These are phyloP conservation scores for Spinibarbus caldwelli DNA, from an alignment of 2,797 vertebrate species.

Conservation along the genomic window DNA sequence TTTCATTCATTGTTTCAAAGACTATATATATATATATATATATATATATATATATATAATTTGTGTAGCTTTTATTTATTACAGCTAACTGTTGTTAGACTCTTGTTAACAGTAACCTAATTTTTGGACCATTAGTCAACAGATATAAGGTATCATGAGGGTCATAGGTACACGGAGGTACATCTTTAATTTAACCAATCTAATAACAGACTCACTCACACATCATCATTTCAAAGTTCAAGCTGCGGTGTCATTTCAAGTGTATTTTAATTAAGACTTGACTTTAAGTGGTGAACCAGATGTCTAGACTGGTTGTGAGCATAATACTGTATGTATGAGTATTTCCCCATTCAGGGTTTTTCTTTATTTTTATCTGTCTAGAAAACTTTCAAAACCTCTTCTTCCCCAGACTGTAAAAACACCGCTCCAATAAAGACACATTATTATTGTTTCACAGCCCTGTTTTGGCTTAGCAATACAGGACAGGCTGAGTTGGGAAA, in stretches of 20 bases:
- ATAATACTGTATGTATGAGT: not conserved
- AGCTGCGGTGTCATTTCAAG: not conserved
- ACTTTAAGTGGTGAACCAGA: not conserved
- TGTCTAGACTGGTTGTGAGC: not conserved
- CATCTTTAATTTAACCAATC: not conserved
- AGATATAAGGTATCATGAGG: not conserved
- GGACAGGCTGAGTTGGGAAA: conserved; percentile 26
- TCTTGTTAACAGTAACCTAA: too few species aligned
- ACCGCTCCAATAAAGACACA: not conserved
- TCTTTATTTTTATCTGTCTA: not conserved
- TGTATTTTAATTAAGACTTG: conserved; percentile 9
- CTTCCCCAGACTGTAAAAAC: not conserved
- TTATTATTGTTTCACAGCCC: conserved; percentile 36
- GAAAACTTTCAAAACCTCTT: not conserved
- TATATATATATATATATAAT: too few species aligned
- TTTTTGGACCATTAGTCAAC: not conserved
- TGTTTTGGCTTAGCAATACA: conserved; percentile 26
- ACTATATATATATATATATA: too few species aligned
- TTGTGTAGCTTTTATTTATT: too few species aligned
- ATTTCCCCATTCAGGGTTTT: not conserved
- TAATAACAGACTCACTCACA: not conserved
- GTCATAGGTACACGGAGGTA: not conserved
- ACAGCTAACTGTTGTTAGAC: too few species aligned
- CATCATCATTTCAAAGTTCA: not conserved
- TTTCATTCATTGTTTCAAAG: too few species aligned